Percentiles rank a stretch among this genome's conserved stretches.
Evolutionary conservation across 2,888 invertebrate genomes (phyloP).

Genomic region (Venusia cambrica): DNA sequence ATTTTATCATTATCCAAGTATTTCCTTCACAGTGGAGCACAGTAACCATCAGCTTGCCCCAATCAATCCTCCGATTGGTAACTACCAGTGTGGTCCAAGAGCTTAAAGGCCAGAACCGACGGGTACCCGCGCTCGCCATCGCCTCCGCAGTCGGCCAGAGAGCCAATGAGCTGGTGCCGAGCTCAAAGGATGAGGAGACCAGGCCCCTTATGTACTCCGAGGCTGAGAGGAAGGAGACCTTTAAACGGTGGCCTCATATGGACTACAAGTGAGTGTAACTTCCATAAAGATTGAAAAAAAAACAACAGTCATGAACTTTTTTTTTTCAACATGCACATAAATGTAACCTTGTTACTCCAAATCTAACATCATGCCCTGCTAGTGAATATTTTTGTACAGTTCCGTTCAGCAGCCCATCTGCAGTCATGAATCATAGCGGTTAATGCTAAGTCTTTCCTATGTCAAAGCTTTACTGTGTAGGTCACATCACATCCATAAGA

Average conservation of each 20-base stretch:
- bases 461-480: too few relatives aligned
- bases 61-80: constrained; percentile 89
- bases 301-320: too few relatives aligned
- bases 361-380: too few relatives aligned
- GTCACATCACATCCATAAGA: too few relatives aligned
- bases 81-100: constrained; percentile 90
- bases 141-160: constrained; percentile 95
- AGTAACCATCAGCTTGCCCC: constrained; percentile 90
- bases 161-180: constrained; percentile 87
- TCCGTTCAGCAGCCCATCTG: too few relatives aligned
- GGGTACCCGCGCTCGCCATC: constrained; percentile 92
- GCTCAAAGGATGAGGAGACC: constrained; percentile 71
- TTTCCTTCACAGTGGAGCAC: constrained; percentile 93
- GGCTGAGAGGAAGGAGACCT: constrained; percentile 93
- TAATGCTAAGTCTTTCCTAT: too few relatives aligned
- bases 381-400: too few relatives aligned
- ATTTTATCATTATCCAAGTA: not conserved
- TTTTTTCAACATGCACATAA: too few relatives aligned
- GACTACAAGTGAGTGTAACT: constrained; percentile 92
- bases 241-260: constrained; percentile 97
- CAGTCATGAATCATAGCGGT: too few relatives aligned
- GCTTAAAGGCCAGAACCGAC: constrained; percentile 89
- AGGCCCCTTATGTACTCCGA: constrained; percentile 92
- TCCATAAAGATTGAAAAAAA: too few relatives aligned
- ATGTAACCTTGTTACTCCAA: too few relatives aligned